Evolutionary conservation across 1,140 invertebrate genomes (phyloP), one percentile per base, ranked within the genome.

Genomic region (Pollicipes pollicipes): DNA sequence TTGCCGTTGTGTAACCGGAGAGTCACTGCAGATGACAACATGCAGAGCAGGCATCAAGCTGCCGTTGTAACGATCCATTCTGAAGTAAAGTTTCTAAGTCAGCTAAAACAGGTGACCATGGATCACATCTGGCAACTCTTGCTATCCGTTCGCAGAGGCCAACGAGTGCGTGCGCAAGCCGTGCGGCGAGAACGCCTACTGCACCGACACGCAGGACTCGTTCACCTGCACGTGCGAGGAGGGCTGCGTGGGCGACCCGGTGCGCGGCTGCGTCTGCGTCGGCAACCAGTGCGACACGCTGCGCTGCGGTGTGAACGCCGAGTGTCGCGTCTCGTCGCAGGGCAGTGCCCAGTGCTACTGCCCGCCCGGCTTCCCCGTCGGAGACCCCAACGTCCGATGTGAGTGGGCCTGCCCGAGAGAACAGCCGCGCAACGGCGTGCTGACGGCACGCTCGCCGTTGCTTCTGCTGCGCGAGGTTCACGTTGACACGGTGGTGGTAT

Each of bases 311-410:
- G 80, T 84, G 21, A 90, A 91, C 76, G 91, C 92, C 10, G 83
- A 85, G 29, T 95, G 93, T 77, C 84, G 85, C 72, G 84, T 90
- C 32, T 31, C 81, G 84, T 66, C 83, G 84, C 71, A 76, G 77
- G 83, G 83, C 69, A 82, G 85, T 73, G 84, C 89, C 0, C 85
- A 90, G 76, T 95, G 93, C 76, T 90, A 88, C 77, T 95, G 92
- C 77, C 90, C 90, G 66, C 79, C 85, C 26, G 86, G 87, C 75
- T 89, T 85, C 79, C 90, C 90, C 32, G 83, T 86, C 69, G 92
- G 92, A 66, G 89, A 95, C 84, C 89, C 91, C 21, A 86, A 87
- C 74, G 85, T 87, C 74, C 85, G 89, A 85, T 94, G 91, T 92
- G 84, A 66, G 64, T 66, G 37, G n/a, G n/a, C n/a, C n/a, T n/a